Conservation (phyloP, 2,113 vertebrate species). For the Ardeotis arabs region DNA sequence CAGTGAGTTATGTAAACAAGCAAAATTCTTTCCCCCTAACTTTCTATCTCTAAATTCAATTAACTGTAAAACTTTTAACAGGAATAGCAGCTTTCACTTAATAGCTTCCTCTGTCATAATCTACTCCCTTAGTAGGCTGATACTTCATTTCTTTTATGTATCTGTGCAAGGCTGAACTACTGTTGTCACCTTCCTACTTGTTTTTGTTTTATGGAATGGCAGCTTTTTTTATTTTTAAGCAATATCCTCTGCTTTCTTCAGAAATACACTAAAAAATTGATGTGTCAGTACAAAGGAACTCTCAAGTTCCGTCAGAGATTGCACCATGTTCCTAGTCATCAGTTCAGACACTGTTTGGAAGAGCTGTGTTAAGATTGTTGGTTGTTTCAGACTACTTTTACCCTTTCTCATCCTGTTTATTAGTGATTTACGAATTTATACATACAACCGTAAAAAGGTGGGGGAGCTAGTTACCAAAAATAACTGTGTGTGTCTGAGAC, state of each 20-base stretch:
- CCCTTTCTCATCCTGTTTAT: neutral
- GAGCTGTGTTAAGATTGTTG: neutral
- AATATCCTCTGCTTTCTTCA: neutral
- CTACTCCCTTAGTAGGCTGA: neutral
- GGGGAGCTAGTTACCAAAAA: neutral
- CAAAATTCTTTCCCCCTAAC: neutral
- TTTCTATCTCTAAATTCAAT: neutral
- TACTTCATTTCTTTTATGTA: neutral
- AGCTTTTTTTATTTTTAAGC: neutral
- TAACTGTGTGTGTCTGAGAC: neutral
- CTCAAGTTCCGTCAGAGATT: neutral
- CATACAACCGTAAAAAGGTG: neutral
- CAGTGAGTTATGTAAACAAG: fast-evolving
- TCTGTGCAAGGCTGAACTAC: neutral
- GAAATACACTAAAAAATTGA: neutral
- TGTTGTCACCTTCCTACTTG: neutral
- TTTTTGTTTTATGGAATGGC: neutral
- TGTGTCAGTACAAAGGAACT: neutral
- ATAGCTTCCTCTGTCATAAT: neutral
- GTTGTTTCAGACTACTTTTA: neutral
- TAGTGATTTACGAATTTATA: neutral
- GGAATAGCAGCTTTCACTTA: neutral
- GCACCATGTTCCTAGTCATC: neutral
- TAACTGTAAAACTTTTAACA: neutral
- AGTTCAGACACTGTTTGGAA: neutral